Base-by-base conservation (phyloP, 2,888 invertebrate genomes). In the Micoletzkya japonica region DNA sequence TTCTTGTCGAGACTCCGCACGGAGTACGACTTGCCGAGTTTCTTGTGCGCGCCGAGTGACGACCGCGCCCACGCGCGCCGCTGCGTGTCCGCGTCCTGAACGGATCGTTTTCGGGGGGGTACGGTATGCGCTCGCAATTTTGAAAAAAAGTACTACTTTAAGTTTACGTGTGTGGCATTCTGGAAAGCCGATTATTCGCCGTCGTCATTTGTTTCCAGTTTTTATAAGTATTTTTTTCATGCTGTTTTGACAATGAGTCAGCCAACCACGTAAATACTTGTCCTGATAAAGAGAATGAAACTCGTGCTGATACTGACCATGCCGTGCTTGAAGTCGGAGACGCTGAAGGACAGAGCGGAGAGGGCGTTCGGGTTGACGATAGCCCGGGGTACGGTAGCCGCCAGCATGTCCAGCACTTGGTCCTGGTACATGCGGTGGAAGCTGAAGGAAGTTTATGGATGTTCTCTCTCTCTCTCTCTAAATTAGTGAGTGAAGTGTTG, bases 1-100 rank as follows among this genome's bases (percentile, higher is more conserved):
- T 80, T 76, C 36, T 80, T 71, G 34, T 84, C 80, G 64, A 70
- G 73, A 63, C 80, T 80, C 56, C 77, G 72, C 54, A 83, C 78
- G 4, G 82, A 81, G 70, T 84, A 84, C n/a, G 84, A 84, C 61
- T 78, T 77, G 52, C 84, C 84, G n/a, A 81, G 63, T 49, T 74
- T 76, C 64, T 78, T 81, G 54, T 72, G 75, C 44, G 76, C 80
- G 28, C 83, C 69, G 14, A 78, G 74, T 14, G 83, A 84, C 50
- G 81, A 82, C 14, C 83, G 76, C 37, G 79, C 81, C 83, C 83
- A 83, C 2, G 82, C 81, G 4, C 80, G 67, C 24, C 80, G 67
- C 52, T 79, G 76, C 44, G 76, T 70, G 24, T 77, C 80, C 2
- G 75, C 72, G 69, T 77, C 76, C 76, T 76, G 54, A 14, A 54